Percentiles rank a stretch among this genome's conserved stretches.
phyloP scores from a whole-genome alignment of 2,113 vertebrate species.

The Otus sunia region DNA sequence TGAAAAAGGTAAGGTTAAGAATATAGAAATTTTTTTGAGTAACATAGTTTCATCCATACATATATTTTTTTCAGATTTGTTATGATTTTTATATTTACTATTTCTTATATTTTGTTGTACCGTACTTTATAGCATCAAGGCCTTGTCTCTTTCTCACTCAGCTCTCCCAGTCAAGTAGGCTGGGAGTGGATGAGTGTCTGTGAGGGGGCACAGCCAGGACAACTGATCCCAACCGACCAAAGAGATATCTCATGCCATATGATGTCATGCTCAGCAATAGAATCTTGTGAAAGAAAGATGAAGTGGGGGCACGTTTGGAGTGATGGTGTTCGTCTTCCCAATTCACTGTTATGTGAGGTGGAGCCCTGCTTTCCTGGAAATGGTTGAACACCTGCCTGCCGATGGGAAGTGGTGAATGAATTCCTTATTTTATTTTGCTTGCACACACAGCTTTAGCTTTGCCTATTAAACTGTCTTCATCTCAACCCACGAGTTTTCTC shows the following conservation, averaged over 20 bases:
- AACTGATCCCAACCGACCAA: not conserved
- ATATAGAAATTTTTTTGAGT: not conserved
- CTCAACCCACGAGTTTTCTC: not conserved
- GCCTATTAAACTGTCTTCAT: not conserved
- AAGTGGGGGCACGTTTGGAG: rapidly evolving
- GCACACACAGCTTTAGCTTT: rapidly evolving
- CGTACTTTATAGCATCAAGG: not conserved
- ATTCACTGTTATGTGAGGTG: rapidly evolving
- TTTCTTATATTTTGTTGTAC: not conserved
- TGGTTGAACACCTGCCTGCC: not conserved
- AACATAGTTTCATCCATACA: not conserved
- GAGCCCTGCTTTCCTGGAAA: not conserved
- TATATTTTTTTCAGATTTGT: not conserved
- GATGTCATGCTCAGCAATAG: not conserved
- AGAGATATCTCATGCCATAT: not conserved
- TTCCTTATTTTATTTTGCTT: not conserved
- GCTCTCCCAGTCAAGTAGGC: not conserved
- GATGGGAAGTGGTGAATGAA: rapidly evolving
- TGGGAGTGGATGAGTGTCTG: not conserved
- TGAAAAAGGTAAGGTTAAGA: not conserved
- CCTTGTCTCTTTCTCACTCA: not conserved
- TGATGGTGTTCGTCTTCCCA: not conserved
- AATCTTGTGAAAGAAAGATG: not conserved
- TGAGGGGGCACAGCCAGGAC: not conserved
- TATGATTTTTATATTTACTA: not conserved